Base-by-base conservation (phyloP, 2,888 invertebrate species). In the Helleia helle region DNA sequence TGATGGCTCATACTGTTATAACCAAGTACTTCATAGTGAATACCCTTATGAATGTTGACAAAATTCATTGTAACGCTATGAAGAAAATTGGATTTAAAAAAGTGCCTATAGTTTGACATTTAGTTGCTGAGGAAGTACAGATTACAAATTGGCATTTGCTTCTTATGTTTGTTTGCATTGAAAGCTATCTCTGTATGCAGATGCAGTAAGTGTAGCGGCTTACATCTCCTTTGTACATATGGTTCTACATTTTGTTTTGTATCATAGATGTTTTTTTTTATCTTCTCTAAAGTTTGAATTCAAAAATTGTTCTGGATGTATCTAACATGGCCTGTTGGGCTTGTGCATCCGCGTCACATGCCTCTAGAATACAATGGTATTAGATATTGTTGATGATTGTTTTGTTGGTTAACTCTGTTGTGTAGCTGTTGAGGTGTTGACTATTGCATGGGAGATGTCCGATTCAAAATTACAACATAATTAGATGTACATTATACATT, bases 261-360 rank as follows among this genome's bases (percentile, higher is more conserved):
- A 27, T 40, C 36, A 36, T 40, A 43, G 28, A 37, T 42, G 40
- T 40, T 41, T 28, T 42, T n/a, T n/a, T 38, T 49, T 47, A 31
- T 45, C 42, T 36, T 40, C 40, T 44, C 41, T 46, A 29, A 50
- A 58, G 52, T 53, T 41, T 17, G 31, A 38, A 47, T 40, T 54
- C 46, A 67, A 77, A 79, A 79, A 80, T 79, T 76, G 80, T 81
- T 81, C 79, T 79, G 80, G 79, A 77, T 70, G 60, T 60, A 62
- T 65, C 63, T 52, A 58, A 68, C 62, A 67, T 62, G 62, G 67
- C 60, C 61, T 53, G 58, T 62, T 68, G 67, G 72, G 72, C 69
- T 76, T 75, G 76, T 75, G 76, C 76, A 79, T 74, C 73, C 58
- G 65, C 65, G 62, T 67, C 68, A 63, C 55, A 56, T 63, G 69